Conservation (phyloP, 2,888 invertebrate species). For the Chloromyia formosa region DNA sequence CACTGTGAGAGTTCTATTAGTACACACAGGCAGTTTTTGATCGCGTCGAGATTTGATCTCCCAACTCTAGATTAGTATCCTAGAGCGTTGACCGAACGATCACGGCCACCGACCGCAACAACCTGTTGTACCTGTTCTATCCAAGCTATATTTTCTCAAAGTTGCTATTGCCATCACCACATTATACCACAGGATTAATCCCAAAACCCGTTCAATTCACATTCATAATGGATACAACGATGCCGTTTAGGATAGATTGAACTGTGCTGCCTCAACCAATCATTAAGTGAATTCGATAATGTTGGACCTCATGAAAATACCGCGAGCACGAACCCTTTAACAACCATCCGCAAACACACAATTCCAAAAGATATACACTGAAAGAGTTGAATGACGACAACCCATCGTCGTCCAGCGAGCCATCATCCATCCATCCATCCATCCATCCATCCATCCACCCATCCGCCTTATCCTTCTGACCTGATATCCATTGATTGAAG, state of each 20-base stretch:
- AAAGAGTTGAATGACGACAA: constrained; percentile 24
- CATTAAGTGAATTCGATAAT: constrained; percentile 50
- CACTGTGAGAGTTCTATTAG: too few species aligned
- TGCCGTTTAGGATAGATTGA: neutral
- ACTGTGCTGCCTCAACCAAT: constrained; percentile 44
- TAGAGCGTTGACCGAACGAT: too few species aligned
- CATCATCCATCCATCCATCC: constrained; percentile 33
- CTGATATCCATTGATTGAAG: constrained; percentile 24
- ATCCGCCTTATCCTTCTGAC: constrained; percentile 7
- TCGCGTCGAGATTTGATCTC: too few species aligned
- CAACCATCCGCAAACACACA: constrained; percentile 16
- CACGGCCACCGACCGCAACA: too few species aligned
- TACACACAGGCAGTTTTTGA: too few species aligned
- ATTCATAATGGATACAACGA: neutral
- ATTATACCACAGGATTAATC: neutral
- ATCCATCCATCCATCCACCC: constrained; percentile 43
- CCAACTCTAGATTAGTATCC: too few species aligned
- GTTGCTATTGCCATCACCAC: too few species aligned
- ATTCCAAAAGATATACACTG: neutral
- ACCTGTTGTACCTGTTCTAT: too few species aligned
- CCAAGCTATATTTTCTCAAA: too few species aligned
- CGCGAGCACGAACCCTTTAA: constrained; percentile 7
- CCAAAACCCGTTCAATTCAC: neutral
- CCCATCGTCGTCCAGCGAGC: constrained; percentile 21
- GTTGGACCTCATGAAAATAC: constrained; percentile 37